phyloP scores from a whole-genome alignment of 1,140 invertebrate species.

The Adoxophyes honmai region DNA sequence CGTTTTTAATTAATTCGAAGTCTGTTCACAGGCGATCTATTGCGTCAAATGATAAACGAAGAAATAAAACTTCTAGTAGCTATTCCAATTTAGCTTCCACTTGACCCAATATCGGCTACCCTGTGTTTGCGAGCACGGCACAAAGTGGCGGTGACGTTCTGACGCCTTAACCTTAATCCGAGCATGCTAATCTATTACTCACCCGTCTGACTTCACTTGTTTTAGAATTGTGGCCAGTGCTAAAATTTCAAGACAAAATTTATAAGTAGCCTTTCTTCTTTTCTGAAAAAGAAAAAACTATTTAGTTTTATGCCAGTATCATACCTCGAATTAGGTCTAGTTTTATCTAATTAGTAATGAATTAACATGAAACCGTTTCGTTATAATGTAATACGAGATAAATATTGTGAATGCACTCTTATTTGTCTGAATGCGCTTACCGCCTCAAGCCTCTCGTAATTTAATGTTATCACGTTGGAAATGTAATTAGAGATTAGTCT shows the following conservation, averaged over 20 bases:
- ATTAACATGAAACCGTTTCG: too few relatives aligned
- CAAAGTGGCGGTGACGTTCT: conserved; percentile 1
- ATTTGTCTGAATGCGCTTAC: conserved; percentile 13
- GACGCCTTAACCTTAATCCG: background rate
- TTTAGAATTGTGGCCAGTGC: too few relatives aligned
- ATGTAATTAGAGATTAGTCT: conserved; percentile 26
- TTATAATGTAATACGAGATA: too few relatives aligned
- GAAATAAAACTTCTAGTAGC: too few relatives aligned
- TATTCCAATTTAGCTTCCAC: background rate
- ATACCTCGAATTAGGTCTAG: too few relatives aligned
- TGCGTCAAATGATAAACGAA: background rate
- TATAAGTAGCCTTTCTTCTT: too few relatives aligned
- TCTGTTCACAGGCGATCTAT: too few relatives aligned
- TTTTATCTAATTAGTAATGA: too few relatives aligned
- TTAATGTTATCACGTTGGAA: conserved; percentile 12
- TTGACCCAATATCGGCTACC: background rate
- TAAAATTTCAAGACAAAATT: too few relatives aligned
- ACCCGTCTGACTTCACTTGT: background rate
- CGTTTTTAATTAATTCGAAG: too few relatives aligned
- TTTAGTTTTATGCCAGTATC: too few relatives aligned
- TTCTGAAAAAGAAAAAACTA: too few relatives aligned
- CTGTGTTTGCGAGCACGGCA: conserved; percentile 2
- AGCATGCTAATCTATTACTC: conserved; percentile 6
- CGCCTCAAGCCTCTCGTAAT: conserved; percentile 12
- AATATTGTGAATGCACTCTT: conserved; percentile 15